Percentiles rank a stretch among this genome's conserved stretches.
Conservation (phyloP, 2,113 vertebrate species). For the Epinephelus fuscoguttatus region DNA sequence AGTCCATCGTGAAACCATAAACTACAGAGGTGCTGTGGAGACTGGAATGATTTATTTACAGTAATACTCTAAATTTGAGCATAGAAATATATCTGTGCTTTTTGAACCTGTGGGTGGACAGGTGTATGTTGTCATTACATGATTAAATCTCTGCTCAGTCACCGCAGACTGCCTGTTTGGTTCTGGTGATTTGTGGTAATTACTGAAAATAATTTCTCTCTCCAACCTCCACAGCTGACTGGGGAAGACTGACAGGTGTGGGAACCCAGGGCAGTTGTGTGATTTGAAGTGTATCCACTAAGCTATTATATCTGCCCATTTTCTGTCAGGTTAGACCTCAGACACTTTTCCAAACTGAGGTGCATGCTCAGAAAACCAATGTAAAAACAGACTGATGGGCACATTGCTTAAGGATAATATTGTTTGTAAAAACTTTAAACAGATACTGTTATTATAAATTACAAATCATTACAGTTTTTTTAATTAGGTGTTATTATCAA, state of each 20-base stretch:
- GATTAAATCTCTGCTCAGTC: conserved; percentile 2
- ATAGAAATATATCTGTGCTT: neutral
- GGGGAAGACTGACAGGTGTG: conserved; percentile 46
- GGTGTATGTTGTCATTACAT: conserved; percentile 24
- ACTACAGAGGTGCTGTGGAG: neutral
- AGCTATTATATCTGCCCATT: conserved; percentile 21
- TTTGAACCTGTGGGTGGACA: neutral
- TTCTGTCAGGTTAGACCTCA: conserved; percentile 19
- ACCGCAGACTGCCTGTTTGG: conserved; percentile 19
- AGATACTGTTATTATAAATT: neutral
- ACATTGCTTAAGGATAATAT: neutral
- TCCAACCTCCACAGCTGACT: neutral
- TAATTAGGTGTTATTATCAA: too few relatives aligned
- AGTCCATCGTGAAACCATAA: neutral
- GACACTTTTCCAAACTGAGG: neutral
- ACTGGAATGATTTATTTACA: neutral
- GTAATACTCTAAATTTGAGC: neutral
- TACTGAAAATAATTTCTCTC: conserved; percentile 29
- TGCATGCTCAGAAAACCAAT: conserved; percentile 21
- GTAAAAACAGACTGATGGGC: neutral
- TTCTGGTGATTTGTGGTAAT: conserved; percentile 37
- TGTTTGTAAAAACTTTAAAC: neutral
- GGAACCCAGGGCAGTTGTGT: conserved; percentile 14
- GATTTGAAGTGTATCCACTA: conserved; percentile 30
- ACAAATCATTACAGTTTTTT: too few relatives aligned